Percentiles rank a stretch among this genome's conserved stretches.
Evolutionary conservation across 1,140 invertebrate species (phyloP).

Genomic region (Arion vulgaris): DNA sequence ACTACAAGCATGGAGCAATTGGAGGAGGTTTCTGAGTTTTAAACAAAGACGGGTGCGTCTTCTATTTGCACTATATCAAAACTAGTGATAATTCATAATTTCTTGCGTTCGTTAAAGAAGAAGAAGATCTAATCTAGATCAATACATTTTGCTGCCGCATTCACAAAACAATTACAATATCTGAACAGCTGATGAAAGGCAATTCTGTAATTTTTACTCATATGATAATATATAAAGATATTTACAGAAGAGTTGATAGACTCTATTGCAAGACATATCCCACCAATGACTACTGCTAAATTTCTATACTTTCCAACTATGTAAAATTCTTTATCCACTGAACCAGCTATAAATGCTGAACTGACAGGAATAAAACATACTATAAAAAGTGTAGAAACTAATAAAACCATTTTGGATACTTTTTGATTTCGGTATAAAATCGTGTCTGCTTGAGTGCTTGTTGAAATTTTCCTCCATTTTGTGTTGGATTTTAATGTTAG

Average conservation of each 20-base stretch:
- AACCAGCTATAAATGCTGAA: neutral
- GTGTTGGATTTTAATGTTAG: neutral
- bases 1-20: too few relatives aligned
- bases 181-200: too few relatives aligned
- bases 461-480: neutral
- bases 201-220: neutral
- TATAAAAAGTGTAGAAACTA: neutral
- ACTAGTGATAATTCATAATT: too few relatives aligned
- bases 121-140: too few relatives aligned
- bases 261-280: neutral
- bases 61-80: too few relatives aligned
- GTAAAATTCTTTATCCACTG: neutral
- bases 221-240: neutral
- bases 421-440: neutral
- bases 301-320: neutral
- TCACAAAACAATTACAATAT: too few relatives aligned
- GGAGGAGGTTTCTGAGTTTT: too few relatives aligned
- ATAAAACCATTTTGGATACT: neutral
- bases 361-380: neutral
- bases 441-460: neutral
- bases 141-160: too few relatives aligned
- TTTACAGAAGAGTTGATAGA: neutral
- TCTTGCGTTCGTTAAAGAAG: too few relatives aligned
- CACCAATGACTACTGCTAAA: neutral
- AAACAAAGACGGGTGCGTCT: too few relatives aligned